Evolutionary conservation across 2,888 invertebrate genomes (phyloP), one percentile per base, ranked within the genome.

Genomic region (Brachyopa scutellaris): DNA sequence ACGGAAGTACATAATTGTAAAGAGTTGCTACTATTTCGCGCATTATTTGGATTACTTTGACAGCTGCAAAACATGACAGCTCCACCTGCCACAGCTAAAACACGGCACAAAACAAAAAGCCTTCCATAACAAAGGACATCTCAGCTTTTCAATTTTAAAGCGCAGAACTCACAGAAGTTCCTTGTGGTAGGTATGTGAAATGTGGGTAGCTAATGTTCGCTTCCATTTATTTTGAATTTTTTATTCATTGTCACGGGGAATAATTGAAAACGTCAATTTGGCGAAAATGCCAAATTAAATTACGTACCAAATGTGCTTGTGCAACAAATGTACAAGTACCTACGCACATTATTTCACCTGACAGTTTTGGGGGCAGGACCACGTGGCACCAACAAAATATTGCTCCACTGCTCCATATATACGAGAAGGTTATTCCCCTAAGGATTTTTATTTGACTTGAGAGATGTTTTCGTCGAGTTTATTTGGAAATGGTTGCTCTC

Each of bases 261-360:
- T 51, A 53, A 40, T 42, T 66, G 64, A 40, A 53, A 66, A 66
- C 42, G 53, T 66, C 53, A 66, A 53, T 66, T 66, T 66, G 11
- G n/a, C 23, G 9, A 53, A 53, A 66, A 31, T 66, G 53, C 42
- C 42, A 42, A 66, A 66, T 66, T 66, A 53, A 51, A 66, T 66
- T 53, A 42, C 31, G n/a, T 42, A 33, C 19, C n/a, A n/a, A 29
- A 23, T 64, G 61, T 26, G 59, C 19, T 29, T 9, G 9, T 55
- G 55, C 55, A 55, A 36, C 55, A 55, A 31, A 53, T 53, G 17
- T 42, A n/a, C n/a, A n/a, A n/a, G n/a, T n/a, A n/a, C n/a, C n/a
- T 19, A 9, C n/a, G 55, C n/a, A n/a, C n/a, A n/a, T n/a, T 36
- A 38, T 36, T 55, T 55, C 55, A 49, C 29, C 9, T 49, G 26